phyloP scores from a whole-genome alignment of 64 coral and sea anemone genomes.

The Stichodactyla helianthus region DNA sequence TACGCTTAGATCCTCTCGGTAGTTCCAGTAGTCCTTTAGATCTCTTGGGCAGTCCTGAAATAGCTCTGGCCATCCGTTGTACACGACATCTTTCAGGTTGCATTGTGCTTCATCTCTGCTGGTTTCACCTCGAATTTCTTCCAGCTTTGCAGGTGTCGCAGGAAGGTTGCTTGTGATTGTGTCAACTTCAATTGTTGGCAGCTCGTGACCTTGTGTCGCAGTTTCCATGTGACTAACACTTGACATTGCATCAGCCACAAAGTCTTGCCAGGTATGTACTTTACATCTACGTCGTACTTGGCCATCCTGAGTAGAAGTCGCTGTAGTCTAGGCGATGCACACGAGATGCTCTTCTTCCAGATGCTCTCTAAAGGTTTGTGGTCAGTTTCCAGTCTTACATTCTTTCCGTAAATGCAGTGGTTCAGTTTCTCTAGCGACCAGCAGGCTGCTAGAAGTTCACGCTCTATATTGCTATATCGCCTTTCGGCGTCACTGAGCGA shows the following conservation, averaged over 20 bases:
- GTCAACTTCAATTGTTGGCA: constrained; percentile 19
- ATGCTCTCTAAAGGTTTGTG: constrained; percentile 36
- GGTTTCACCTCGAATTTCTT: constrained; percentile 11
- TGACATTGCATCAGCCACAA: neutral
- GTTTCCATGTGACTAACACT: no score
- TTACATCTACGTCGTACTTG: constrained; percentile 32
- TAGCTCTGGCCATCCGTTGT: constrained; percentile 40
- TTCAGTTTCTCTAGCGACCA: constrained; percentile 48
- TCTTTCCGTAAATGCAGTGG: constrained; percentile 41
- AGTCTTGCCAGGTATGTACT: constrained; percentile 28
- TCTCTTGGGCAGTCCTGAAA: constrained; percentile 22
- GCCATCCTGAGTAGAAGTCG: constrained; percentile 14
- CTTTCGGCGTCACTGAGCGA: constrained; percentile 39
- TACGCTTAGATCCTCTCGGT: constrained; percentile 28
- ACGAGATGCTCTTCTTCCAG: constrained; percentile 27
- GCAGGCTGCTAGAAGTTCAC: constrained; percentile 44
- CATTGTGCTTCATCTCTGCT: neutral
- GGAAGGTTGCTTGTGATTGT: constrained; percentile 11
- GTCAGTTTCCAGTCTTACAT: constrained; percentile 43
- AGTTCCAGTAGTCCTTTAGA: constrained; percentile 38
- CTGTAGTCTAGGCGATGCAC: constrained; percentile 19
- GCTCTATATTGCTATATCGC: constrained; percentile 44
- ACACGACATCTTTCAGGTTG: neutral
- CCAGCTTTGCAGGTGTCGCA: constrained; percentile 12
- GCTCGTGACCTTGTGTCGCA: no score